Evolutionary conservation across 1,140 invertebrate species (phyloP).

Genomic region (Drosophila orosa): DNA sequence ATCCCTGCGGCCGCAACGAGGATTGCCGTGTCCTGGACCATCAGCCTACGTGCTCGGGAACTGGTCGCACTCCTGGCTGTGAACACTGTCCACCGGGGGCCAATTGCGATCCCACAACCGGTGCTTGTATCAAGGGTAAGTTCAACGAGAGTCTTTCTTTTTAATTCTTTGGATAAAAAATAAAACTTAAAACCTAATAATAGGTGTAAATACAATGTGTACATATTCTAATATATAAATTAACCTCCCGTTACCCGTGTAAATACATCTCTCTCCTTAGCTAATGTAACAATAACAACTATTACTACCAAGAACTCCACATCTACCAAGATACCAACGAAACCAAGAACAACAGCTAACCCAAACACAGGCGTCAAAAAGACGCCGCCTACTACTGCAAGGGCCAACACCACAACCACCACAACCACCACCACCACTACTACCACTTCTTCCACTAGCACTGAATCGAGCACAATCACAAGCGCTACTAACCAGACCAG

Average conservation of each 20-base stretch:
- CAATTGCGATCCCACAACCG: conserved; percentile 89
- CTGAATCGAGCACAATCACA: conserved; percentile 67
- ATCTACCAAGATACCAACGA: conserved; percentile 66
- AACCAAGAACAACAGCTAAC: conserved; percentile 70
- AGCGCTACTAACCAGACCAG: conserved; percentile 73
- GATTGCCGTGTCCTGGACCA: conserved; percentile 92
- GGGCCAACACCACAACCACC: conserved; percentile 35
- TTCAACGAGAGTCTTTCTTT: conserved; percentile 14
- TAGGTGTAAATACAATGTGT: conserved; percentile 73
- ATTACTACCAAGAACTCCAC: conserved; percentile 76
- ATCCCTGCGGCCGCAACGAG: conserved; percentile 87
- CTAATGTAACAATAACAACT: conserved; percentile 83
- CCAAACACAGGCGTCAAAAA: conserved; percentile 62
- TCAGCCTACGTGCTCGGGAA: conserved; percentile 89
- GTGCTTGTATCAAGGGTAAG: conserved; percentile 91
- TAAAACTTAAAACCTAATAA: conserved; percentile 39
- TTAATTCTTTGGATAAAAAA: neutral
- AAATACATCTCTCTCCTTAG: conserved; percentile 81
- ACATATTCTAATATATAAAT: conserved; percentile 69
- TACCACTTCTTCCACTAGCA: conserved; percentile 59
- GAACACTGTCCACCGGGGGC: conserved; percentile 90
- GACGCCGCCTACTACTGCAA: conserved; percentile 45
- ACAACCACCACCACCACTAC: conserved; percentile 47
- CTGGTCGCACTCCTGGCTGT: conserved; percentile 85
- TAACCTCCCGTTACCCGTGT: conserved; percentile 78